A percentile compares a stretch with the other conserved stretches of the same genome.
Evolutionary conservation across 2,888 invertebrate species (phyloP).

Genomic region (Argynnis bischoffii): DNA sequence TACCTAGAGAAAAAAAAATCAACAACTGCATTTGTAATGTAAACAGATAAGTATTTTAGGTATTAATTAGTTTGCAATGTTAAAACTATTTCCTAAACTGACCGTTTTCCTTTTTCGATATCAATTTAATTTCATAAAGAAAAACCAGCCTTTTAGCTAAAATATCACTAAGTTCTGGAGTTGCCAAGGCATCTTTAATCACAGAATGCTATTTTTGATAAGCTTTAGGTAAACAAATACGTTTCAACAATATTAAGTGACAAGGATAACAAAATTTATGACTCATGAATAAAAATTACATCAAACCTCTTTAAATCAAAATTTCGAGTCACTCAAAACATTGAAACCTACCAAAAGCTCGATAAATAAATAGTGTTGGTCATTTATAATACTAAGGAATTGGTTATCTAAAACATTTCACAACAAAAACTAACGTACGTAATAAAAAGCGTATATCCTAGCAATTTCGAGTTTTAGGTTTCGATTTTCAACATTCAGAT

Average conservation of each 20-base stretch:
- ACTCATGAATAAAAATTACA: not conserved
- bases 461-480: constrained; percentile 59
- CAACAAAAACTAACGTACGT: constrained; percentile 52
- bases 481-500: constrained; percentile 61
- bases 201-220: constrained; percentile 67
- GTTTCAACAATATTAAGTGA: constrained; percentile 38
- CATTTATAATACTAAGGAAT: constrained; percentile 50
- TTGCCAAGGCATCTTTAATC: constrained; percentile 71
- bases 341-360: constrained; percentile 24
- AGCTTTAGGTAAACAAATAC: constrained; percentile 36
- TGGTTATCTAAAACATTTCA: constrained; percentile 46
- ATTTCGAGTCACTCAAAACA: constrained; percentile 43
- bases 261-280: constrained; percentile 43
- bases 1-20: not conserved
- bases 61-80: constrained; percentile 12
- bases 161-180: constrained; percentile 60
- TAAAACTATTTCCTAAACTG: constrained; percentile 49
- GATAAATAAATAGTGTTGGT: constrained; percentile 46
- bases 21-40: constrained; percentile 1
- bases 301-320: constrained; percentile 10
- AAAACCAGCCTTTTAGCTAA: constrained; percentile 50
- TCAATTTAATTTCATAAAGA: constrained; percentile 43
- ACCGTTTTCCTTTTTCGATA: constrained; percentile 42
- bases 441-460: constrained; percentile 56
- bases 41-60: not conserved